Conservation (phyloP, 2,113 vertebrate genomes). For the Cepphus grylle region DNA sequence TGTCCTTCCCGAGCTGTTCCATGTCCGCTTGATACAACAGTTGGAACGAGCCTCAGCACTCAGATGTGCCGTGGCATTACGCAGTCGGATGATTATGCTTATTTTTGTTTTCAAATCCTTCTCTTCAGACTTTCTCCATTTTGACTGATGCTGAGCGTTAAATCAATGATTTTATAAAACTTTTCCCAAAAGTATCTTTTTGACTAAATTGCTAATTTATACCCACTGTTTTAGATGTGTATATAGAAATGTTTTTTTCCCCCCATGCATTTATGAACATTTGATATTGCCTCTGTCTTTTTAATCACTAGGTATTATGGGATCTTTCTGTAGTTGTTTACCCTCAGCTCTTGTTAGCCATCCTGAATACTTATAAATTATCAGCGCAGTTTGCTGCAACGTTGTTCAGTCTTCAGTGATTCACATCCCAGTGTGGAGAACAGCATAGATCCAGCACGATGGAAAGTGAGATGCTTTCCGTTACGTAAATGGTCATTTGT, state of each 20-base stretch:
- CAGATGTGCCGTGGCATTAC: fast-evolving
- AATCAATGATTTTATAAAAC: background rate
- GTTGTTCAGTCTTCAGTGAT: background rate
- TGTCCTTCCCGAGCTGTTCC: background rate
- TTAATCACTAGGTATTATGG: background rate
- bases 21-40: fast-evolving
- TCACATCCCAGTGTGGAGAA: background rate
- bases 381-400: background rate
- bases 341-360: background rate
- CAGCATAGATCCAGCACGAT: background rate
- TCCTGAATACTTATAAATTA: background rate
- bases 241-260: background rate
- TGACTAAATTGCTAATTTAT: background rate
- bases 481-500: background rate
- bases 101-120: background rate
- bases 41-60: background rate
- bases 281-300: background rate
- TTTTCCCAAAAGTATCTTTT: background rate
- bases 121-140: background rate
- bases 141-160: background rate
- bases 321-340: background rate
- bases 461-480: background rate
- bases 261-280: background rate
- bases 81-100: fast-evolving
- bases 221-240: background rate